Base-by-base conservation (phyloP, 2,888 invertebrate genomes). In the Phrixothrix hirtus region DNA sequence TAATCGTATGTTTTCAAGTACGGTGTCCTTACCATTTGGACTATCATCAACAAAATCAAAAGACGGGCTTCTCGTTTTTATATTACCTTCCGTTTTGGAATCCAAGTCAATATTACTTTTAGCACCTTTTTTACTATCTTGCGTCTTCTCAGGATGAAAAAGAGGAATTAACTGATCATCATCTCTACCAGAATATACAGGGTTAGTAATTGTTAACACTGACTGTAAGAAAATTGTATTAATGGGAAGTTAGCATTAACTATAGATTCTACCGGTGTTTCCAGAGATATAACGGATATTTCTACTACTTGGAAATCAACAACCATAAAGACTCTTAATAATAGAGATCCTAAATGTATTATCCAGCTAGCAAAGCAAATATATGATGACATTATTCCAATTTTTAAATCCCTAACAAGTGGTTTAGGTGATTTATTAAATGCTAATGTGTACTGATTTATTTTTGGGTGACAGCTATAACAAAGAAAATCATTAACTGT, bases 361-460 rank as follows among this genome's bases (percentile, higher is more conserved):
- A 61, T 30, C 68, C 72, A 71, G 7, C 64, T 41, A 7, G 60
- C 25, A 16, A 64, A 41, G 16, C 55, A 49, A 14, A 66, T 10
- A 10, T 49, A 41, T 13, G 54, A 32, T 31, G 42, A 29, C 2
- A 16, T 10, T 32, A 44, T 39, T 1, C 51, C 32, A 6, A 52
- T 30, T 16, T 43, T 17, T 34, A 64, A 26, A 51, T 48, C 32
- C 25, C 44, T 25, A 29, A 54, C 43, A 26, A 59, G 16, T 27
- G 44, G 26, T 15, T 42, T 47, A 49, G 59, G 43, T 25, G 45
- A 12, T 6, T 53, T 43, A 34, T 61, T 14, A 37, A 64, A 65
- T 37, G 64, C 50, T 32, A 63, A 47, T 1, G 69, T 66, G 38
- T 65, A 70, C 21, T 61, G 46, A 43, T 71, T 61, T 21, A 71